A percentile compares a stretch with the other conserved stretches of the same genome.
These are phyloP conservation scores for Micromussa lordhowensis DNA, from an alignment of 92 coral and sea anemone genomes.

Conservation along the genomic window DNA sequence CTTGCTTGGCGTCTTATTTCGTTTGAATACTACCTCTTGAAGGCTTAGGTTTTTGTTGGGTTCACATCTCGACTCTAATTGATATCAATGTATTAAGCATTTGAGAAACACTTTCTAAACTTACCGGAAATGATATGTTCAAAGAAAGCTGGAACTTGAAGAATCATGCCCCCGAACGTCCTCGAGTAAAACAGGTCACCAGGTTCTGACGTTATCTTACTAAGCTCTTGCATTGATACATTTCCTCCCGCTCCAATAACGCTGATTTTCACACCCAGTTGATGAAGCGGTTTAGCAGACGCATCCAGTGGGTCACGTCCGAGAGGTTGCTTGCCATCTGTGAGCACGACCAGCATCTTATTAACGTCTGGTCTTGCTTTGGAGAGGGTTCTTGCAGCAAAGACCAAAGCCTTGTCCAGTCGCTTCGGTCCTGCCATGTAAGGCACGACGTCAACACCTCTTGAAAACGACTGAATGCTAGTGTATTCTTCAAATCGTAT, in stretches of 20 bases:
- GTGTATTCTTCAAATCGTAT: slow-evolving; percentile 72
- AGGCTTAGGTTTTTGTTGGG: not conserved
- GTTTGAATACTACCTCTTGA: too few species aligned
- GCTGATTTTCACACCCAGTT: slow-evolving; percentile 68
- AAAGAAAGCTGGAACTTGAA: slow-evolving; percentile 50
- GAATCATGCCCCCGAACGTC: slow-evolving; percentile 56
- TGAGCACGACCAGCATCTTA: slow-evolving; percentile 73
- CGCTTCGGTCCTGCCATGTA: slow-evolving; percentile 66
- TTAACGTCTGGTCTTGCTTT: slow-evolving; percentile 66
- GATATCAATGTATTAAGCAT: not conserved
- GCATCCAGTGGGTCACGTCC: slow-evolving; percentile 68
- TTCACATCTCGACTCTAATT: not conserved
- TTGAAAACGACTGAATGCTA: slow-evolving; percentile 46
- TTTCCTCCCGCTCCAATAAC: slow-evolving; percentile 77
- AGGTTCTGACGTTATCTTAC: slow-evolving; percentile 46
- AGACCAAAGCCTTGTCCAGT: slow-evolving; percentile 65
- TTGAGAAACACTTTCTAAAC: not conserved
- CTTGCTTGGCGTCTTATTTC: not conserved
- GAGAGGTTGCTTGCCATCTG: slow-evolving; percentile 72
- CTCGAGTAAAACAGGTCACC: slow-evolving; percentile 67
- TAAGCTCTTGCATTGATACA: slow-evolving; percentile 43
- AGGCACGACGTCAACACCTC: slow-evolving; percentile 66
- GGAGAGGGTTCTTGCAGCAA: slow-evolving; percentile 63
- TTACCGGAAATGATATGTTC: slow-evolving; percentile 63
- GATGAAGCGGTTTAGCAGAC: slow-evolving; percentile 67